Evolutionary conservation across 2,888 invertebrate species (phyloP).

Genomic region (Phalera bucephala): DNA sequence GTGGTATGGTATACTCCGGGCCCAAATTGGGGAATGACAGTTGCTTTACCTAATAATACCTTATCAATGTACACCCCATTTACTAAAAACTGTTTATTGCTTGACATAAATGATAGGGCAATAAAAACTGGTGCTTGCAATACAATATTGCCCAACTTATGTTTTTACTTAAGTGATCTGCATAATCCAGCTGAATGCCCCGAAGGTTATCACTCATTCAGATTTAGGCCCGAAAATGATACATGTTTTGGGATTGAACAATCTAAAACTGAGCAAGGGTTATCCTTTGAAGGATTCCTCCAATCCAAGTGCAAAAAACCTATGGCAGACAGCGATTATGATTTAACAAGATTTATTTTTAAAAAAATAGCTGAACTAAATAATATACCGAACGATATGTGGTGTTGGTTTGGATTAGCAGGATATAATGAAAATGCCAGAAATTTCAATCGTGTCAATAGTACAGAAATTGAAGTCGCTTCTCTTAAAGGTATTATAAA

Average conservation of each 20-base stretch:
- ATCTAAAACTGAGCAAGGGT: slow-evolving; percentile 32
- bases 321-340: slow-evolving; percentile 42
- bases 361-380: slow-evolving; percentile 53
- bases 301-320: slow-evolving; percentile 50
- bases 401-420: slow-evolving; percentile 62
- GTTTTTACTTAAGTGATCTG: slow-evolving; percentile 63
- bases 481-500: slow-evolving; percentile 52
- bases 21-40: slow-evolving; percentile 56
- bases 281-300: slow-evolving; percentile 50
- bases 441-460: slow-evolving; percentile 4
- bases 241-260: slow-evolving; percentile 65
- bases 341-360: slow-evolving; percentile 55
- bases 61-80: slow-evolving; percentile 37
- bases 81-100: slow-evolving; percentile 57
- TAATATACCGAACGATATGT: slow-evolving; percentile 39
- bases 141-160: slow-evolving; percentile 58
- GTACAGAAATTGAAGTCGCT: slow-evolving; percentile 5
- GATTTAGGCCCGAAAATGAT: slow-evolving; percentile 57
- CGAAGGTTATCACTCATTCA: slow-evolving; percentile 57
- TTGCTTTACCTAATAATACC: slow-evolving; percentile 33
- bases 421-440: slow-evolving; percentile 7
- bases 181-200: slow-evolving; percentile 63
- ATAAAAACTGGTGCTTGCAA: slow-evolving; percentile 55
- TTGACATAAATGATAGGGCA: slow-evolving; percentile 47
- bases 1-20: slow-evolving; percentile 77